These are phyloP conservation scores for Reinhardtius hippoglossoides DNA, from an alignment of 2,113 vertebrate species.

Conservation along the genomic window DNA sequence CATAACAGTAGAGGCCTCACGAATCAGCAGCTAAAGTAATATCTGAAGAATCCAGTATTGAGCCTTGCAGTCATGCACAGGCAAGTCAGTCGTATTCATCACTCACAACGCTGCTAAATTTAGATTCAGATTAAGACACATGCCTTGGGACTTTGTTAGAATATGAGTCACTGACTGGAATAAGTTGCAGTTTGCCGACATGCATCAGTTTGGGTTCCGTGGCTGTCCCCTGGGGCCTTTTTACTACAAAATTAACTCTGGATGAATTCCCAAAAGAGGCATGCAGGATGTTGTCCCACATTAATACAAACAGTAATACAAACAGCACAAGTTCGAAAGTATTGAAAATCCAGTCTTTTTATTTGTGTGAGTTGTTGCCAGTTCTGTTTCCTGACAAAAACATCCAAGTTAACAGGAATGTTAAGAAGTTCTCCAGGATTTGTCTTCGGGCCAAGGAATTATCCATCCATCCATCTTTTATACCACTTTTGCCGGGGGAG, in stretches of 20 bases:
- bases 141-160: not conserved
- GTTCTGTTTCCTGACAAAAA: too few species aligned
- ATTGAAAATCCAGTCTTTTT: not conserved
- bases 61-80: not conserved
- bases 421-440: not conserved
- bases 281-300: not conserved
- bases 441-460: too few species aligned
- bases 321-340: not conserved
- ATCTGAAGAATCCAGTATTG: not conserved
- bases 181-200: not conserved
- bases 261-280: constrained; percentile 1
- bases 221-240: not conserved
- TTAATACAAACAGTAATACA: not conserved
- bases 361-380: too few species aligned
- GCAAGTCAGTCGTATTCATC: not conserved
- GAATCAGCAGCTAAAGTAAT: constrained; percentile 11
- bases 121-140: constrained; percentile 9
- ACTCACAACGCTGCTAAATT: constrained; percentile 9
- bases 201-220: not conserved
- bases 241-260: not conserved
- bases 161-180: constrained; percentile 48
- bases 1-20: not conserved
- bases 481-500: too few species aligned
- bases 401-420: not conserved
- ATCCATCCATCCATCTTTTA: too few species aligned